Base-by-base conservation (phyloP, 1,140 invertebrate species). In the Ladona fulva region DNA sequence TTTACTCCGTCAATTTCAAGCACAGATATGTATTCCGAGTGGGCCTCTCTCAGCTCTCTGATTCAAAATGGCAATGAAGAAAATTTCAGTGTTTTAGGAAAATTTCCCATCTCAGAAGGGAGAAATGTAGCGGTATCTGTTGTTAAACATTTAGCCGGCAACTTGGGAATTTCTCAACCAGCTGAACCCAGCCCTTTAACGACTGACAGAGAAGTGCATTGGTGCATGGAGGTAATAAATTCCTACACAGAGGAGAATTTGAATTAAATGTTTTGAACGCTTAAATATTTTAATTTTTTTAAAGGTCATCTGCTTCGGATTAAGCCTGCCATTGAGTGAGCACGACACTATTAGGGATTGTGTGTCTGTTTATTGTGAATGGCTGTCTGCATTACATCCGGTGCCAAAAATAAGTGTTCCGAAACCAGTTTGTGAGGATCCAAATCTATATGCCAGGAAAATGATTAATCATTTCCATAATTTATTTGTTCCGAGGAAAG, bases 341-440 rank as follows among this genome's bases (percentile, higher is more conserved):
- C 95, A 97, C 84, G 96, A 98, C 81, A 94, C 95, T 0, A 93
- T 99, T 66, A 91, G 96, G 80, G 97, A 98, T 85, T 99, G 97
- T 86, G 96, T 98, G 11, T 95, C 95, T 85, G 92, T 99, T 25
- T 99, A 98, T 83, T 98, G 96, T 85, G 96, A 98, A 82, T 99
- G 97, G 97, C 85, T 99, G 29, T 92, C 93, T 0, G 93, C 95
- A 0, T 86, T 97, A 76, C 90, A 97, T 81, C 92, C 94, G 0
- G 83, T 87, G 78, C 93, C 95, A 0, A 94, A 94, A 81, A 88
- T 93, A 80, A 91, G 91, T 81, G 93, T 98, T 24, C 96, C 97
- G 0, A 90, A 90, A 81, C 95, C 94, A 1, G 91, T 99, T 16
- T 87, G 91, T 52, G 92, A 96, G 76, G 94, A 97, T 84, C 94